A percentile compares a stretch with the other conserved stretches of the same genome.
Conservation (phyloP, 2,797 vertebrate species). For the Pangasius macronema region DNA sequence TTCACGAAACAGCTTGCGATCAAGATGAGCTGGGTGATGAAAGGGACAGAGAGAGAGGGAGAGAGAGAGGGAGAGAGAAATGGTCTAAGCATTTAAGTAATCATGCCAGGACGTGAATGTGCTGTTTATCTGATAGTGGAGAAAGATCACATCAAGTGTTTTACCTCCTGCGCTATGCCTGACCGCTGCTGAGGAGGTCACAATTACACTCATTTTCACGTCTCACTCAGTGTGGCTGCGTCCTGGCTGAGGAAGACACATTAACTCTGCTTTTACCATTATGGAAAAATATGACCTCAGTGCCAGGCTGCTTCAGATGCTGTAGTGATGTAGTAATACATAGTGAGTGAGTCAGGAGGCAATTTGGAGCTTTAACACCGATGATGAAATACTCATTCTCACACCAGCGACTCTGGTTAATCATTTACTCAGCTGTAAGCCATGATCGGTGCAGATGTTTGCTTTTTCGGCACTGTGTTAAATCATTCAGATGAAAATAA, state of each 20-base stretch:
- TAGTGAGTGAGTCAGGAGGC: slow-evolving; percentile 30
- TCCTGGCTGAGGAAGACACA: slow-evolving; percentile 24
- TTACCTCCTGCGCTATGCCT: slow-evolving; percentile 40
- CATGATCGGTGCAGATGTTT: slow-evolving; percentile 14
- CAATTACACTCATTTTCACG: slow-evolving; percentile 28
- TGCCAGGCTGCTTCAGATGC: slow-evolving; percentile 34
- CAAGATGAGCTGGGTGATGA: slow-evolving; percentile 31
- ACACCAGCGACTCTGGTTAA: slow-evolving; percentile 11
- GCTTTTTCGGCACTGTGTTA: slow-evolving; percentile 14
- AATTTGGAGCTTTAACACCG: slow-evolving; percentile 37
- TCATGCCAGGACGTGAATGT: slow-evolving; percentile 56
- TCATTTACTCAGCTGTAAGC: slow-evolving; percentile 34
- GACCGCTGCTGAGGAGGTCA: slow-evolving; percentile 8
- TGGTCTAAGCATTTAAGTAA: slow-evolving; percentile 41
- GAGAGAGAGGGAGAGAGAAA: slow-evolving; percentile 16
- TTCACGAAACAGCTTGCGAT: slow-evolving; percentile 26
- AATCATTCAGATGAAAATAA: slow-evolving; percentile 31
- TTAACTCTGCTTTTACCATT: slow-evolving; percentile 40
- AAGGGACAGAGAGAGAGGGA: slow-evolving; percentile 16
- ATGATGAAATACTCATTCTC: slow-evolving; percentile 41
- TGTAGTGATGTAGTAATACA: slow-evolving; percentile 28
- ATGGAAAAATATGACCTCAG: slow-evolving; percentile 46
- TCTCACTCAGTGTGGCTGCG: slow-evolving; percentile 24
- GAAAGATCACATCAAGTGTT: slow-evolving; percentile 41
- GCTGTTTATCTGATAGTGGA: slow-evolving; percentile 48